phyloP scores from a whole-genome alignment of 2,888 invertebrate genomes.

The Xanthorhoe designata region DNA sequence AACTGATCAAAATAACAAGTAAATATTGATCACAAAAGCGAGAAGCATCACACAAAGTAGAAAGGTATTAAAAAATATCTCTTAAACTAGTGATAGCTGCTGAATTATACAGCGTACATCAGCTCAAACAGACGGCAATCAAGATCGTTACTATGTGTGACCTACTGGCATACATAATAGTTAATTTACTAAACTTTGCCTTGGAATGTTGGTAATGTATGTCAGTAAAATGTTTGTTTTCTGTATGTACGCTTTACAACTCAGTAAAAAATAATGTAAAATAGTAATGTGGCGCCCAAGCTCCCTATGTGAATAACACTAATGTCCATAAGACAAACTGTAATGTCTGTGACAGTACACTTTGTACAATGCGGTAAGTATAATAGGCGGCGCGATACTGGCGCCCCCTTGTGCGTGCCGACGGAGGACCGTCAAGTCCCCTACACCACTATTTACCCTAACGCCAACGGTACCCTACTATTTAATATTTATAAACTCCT shows the following conservation, averaged over 20 bases:
- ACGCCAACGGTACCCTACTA: slow-evolving; percentile 68
- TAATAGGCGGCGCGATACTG: slow-evolving; percentile 47
- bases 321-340: slow-evolving; percentile 64
- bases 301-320: slow-evolving; percentile 67
- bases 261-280: slow-evolving; percentile 37
- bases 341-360: slow-evolving; percentile 68
- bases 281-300: slow-evolving; percentile 54
- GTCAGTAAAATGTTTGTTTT: slow-evolving; percentile 10
- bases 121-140: slow-evolving; percentile 2
- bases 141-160: slow-evolving; percentile 14
- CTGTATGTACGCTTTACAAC: slow-evolving; percentile 18
- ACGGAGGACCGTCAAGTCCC: slow-evolving; percentile 39
- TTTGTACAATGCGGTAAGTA: slow-evolving; percentile 71
- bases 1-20: slow-evolving; percentile 23
- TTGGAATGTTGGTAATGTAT: slow-evolving; percentile 13
- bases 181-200: slow-evolving; percentile 11
- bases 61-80: slow-evolving; percentile 20
- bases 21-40: slow-evolving; percentile 32
- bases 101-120: slow-evolving; percentile 26
- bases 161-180: slow-evolving; percentile 16
- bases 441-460: slow-evolving; percentile 62
- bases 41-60: slow-evolving; percentile 38
- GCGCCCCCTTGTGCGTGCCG: slow-evolving; percentile 44
- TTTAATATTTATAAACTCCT: slow-evolving; percentile 80
- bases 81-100: slow-evolving; percentile 20